These are phyloP conservation scores for Poeciliopsis paucimaculata DNA, from an alignment of 2,797 vertebrate species.

Conservation along the genomic window DNA sequence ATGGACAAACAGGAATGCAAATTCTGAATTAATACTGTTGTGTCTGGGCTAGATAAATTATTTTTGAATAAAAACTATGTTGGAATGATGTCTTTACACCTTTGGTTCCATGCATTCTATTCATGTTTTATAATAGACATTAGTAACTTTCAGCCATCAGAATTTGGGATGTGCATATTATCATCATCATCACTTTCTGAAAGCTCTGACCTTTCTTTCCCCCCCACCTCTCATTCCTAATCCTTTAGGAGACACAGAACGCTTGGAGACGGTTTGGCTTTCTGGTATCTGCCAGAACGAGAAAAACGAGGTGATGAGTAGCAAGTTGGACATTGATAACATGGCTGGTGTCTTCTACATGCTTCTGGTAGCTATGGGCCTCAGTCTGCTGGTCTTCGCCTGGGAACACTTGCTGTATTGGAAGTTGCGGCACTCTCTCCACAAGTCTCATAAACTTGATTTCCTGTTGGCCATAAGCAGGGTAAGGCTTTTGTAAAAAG, in stretches of 20 bases:
- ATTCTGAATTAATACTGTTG: neutral
- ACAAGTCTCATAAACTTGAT: slow-evolving; percentile 88
- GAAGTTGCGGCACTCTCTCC: slow-evolving; percentile 91
- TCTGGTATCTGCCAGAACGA: slow-evolving; percentile 98
- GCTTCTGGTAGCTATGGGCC: slow-evolving; percentile 98
- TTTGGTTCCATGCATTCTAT: neutral
- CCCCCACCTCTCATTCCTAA: neutral
- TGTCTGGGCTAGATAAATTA: neutral
- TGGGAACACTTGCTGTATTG: slow-evolving; percentile 98
- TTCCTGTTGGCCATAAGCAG: slow-evolving; percentile 95
- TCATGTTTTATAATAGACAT: neutral
- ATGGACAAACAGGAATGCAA: neutral
- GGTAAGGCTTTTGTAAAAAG: slow-evolving; percentile 76
- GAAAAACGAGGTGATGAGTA: slow-evolving; percentile 99
- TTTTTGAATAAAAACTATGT: neutral
- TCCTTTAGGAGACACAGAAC: slow-evolving; percentile 91
- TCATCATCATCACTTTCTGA: neutral
- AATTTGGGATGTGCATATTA: neutral
- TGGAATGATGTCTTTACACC: neutral
- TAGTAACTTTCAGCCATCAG: neutral
- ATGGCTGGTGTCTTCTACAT: slow-evolving; percentile 99
- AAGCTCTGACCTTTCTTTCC: neutral
- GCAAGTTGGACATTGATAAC: slow-evolving; percentile 98
- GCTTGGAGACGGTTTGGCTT: slow-evolving; percentile 96
- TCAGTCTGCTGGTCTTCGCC: slow-evolving; percentile 95